Base-by-base conservation (phyloP, 2,113 vertebrate species). In the Apteryx mantelli region DNA sequence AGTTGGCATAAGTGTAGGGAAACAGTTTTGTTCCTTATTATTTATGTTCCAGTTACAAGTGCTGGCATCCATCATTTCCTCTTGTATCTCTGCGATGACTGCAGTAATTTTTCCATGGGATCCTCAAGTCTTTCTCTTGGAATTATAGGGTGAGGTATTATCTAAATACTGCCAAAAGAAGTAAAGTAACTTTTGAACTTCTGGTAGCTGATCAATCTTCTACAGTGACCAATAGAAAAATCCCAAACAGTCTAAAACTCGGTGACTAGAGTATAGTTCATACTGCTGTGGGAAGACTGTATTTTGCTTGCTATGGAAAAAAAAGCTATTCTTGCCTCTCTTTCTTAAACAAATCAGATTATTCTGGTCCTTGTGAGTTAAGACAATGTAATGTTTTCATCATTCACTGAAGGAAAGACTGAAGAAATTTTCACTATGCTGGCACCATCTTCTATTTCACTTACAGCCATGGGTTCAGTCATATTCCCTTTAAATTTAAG, bases 261-360 rank as follows among this genome's bases (percentile, higher is more conserved):
- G 12, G 7, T 50, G 79, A 61, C 17, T 10, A 58, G 25, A 38
- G 7, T 17, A 63, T 9, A 48, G 64, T 42, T 86, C 32, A 48
- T 0, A 0, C 14, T 30, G 9, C 5, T 50, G 2, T 40, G 9
- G 21, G 21, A 82, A 64, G 42, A 58, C 2, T 1, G 0, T 25
- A 32, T 60, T 24, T 13, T 34, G 60, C 15, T 82, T 93, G 28
- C 14, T 56, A 38, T 44, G 34, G 36, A 38, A 71, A 50, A 61
- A 36, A n/a, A 4, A 16, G 4, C 14, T 65, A 65, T 65, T 32
- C n/a, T 36, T 79, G n/a, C 8, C 13, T 50, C n/a, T 21, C 19
- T 64, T 60, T 48, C 56, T 61, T 36, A 48, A 30, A 63, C 19
- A 6, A 34, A n/a, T 48, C 7, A 44, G 6, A 63, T 30, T 64